Evolutionary conservation across 92 coral and sea anemone genomes (phyloP), one percentile per base, ranked within the genome.

Genomic region (Metridium senile): DNA sequence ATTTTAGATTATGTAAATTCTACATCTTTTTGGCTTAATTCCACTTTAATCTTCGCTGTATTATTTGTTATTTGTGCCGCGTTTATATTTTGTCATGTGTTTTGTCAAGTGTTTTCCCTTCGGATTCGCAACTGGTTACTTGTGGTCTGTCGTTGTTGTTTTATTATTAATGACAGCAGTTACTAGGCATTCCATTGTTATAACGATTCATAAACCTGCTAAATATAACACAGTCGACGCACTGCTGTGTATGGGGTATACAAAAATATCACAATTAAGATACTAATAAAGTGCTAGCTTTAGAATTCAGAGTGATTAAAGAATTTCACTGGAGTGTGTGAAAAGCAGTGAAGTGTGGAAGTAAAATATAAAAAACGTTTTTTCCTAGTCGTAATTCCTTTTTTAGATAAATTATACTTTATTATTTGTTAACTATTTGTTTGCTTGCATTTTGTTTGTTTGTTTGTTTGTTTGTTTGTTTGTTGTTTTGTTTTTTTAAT

Each of bases 141-240:
- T 7, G 69, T 63, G 43, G 39, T 21, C 23, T 21, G 31, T 28
- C 26, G 45, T 63, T 31, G 1, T 63, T 63, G 69, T 17, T 21
- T 28, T 63, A 63, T 63, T 63, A 28, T 21, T 63, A 31, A 59
- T 26, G 66, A 1, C 28, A 63, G 39, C 66, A 22, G 66, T 61
- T 27, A 22, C 66, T 22, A 23, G 8, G 33, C 27, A 28, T 63
- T n/a, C 29, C 59, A 54, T 54, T 54, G 59, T 13, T 10, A 21
- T 39, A 4, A 4, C 49, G 17, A 54, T 3, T 10, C 4, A 13
- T 54, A 54, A 54, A 54, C 59, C 59, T 54, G 59, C 59, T 54
- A 54, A 54, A 54, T 39, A 54, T 54, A 54, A 21, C 25, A 21
- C n/a, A 54, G 25, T 54, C 2, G 59, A 20, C 9, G n/a, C 59